phyloP scores from a whole-genome alignment of 2,113 vertebrate species.

The Zingel zingel region DNA sequence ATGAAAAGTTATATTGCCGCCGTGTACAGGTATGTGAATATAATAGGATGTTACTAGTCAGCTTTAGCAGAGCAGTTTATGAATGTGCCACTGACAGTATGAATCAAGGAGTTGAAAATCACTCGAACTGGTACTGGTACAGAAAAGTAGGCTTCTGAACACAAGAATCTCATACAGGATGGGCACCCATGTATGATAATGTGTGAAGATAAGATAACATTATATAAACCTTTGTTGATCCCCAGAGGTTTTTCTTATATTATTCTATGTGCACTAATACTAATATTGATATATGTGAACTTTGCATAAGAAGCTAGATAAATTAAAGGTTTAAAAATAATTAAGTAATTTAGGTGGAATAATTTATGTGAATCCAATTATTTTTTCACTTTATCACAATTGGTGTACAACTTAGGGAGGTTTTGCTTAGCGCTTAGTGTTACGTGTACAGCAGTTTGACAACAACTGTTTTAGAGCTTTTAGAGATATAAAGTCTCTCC shows the following conservation, averaged over 20 bases:
- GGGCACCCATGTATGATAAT: background rate
- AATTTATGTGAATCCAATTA: background rate
- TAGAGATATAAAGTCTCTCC: background rate
- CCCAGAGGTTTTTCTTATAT: too few species aligned
- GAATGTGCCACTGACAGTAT: background rate
- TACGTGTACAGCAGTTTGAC: slow-evolving; percentile 11
- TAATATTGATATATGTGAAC: too few species aligned
- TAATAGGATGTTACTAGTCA: slow-evolving; percentile 7
- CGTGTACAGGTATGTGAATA: background rate
- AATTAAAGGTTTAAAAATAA: background rate
- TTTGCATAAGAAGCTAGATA: background rate
- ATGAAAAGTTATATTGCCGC: background rate
- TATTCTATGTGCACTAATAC: too few species aligned
- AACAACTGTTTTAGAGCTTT: slow-evolving; percentile 11
- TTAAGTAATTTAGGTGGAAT: background rate
- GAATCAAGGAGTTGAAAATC: slow-evolving; percentile 3
- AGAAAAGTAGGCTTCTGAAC: background rate
- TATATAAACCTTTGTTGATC: too few species aligned
- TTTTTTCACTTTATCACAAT: background rate
- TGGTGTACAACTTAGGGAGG: background rate
- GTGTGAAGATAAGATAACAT: too few species aligned
- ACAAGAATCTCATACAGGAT: background rate
- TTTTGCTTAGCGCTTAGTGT: background rate
- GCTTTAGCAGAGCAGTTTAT: background rate
- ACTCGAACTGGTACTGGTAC: too few species aligned